Conservation (phyloP, 2,797 vertebrate genomes). For the Spinibarbus caldwelli region DNA sequence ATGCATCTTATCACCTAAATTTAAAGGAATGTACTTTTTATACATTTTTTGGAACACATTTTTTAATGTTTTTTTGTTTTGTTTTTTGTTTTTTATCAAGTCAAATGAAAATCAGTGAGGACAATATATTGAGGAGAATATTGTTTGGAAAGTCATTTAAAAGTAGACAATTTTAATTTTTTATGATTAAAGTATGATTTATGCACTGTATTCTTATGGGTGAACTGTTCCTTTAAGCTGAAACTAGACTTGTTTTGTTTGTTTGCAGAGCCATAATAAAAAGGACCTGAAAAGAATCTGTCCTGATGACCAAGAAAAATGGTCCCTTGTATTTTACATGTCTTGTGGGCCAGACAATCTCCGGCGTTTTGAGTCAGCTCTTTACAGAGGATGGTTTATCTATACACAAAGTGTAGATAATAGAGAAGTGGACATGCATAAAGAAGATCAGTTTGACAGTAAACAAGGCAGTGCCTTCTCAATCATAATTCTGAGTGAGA, state of each 20-base stretch:
- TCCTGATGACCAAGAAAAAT: constrained; percentile 56
- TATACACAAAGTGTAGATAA: constrained; percentile 49
- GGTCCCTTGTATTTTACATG: constrained; percentile 81
- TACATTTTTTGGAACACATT: too few relatives aligned
- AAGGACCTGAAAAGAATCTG: constrained; percentile 69
- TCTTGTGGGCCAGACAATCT: constrained; percentile 30
- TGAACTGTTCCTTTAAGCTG: not conserved
- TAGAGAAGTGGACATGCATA: constrained; percentile 6
- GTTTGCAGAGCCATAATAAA: constrained; percentile 67
- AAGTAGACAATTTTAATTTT: not conserved
- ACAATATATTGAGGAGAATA: too few relatives aligned
- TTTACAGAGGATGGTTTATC: constrained; percentile 76
- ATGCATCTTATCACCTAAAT: not conserved
- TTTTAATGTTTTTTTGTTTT: too few relatives aligned
- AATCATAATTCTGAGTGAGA: not conserved
- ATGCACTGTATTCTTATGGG: not conserved
- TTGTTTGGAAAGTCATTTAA: too few relatives aligned
- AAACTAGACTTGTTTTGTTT: not conserved
- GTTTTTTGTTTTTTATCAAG: not conserved
- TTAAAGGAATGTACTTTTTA: not conserved
- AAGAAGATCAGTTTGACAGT: rapidly evolving
- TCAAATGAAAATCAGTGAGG: not conserved
- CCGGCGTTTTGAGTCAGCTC: constrained; percentile 76
- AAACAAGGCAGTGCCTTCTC: not conserved
- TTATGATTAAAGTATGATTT: not conserved